These are phyloP conservation scores for Strongylocentrotus purpuratus DNA, from an alignment of 35 echinoderm and acorn worm species.

Conservation along the genomic window DNA sequence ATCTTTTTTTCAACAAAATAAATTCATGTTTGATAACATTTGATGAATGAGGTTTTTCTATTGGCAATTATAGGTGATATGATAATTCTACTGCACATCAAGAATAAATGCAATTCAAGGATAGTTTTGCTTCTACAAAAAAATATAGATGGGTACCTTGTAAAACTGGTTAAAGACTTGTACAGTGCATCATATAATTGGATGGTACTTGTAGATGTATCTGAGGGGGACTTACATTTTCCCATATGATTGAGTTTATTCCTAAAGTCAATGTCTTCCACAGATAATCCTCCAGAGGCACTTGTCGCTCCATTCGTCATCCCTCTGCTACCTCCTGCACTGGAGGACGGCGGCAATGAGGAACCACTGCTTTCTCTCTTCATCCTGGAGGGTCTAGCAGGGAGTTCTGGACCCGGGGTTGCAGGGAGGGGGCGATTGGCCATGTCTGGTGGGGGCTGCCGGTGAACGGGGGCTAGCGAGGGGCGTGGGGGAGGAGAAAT, in stretches of 20 bases:
- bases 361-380: slow-evolving; percentile 4
- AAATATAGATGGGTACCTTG: too few species aligned
- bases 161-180: too few species aligned
- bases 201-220: too few species aligned
- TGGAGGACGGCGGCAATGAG: neutral
- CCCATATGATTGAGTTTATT: slow-evolving; percentile 72
- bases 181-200: too few species aligned
- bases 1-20: too few species aligned
- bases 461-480: neutral
- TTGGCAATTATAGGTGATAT: too few species aligned
- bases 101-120: too few species aligned
- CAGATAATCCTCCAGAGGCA: slow-evolving; percentile 26
- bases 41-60: too few species aligned
- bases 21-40: too few species aligned
- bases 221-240: slow-evolving; percentile 55
- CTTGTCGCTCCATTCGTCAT: neutral
- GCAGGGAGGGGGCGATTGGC: slow-evolving; percentile 39
- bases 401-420: slow-evolving; percentile 28
- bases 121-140: too few species aligned
- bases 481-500: neutral
- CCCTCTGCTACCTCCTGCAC: slow-evolving; percentile 24
- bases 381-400: neutral
- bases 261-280: slow-evolving; percentile 63
- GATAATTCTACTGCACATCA: too few species aligned
- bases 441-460: slow-evolving; percentile 14